phyloP scores from a whole-genome alignment of 2,888 invertebrate genomes.

The Agriotes lineatus region DNA sequence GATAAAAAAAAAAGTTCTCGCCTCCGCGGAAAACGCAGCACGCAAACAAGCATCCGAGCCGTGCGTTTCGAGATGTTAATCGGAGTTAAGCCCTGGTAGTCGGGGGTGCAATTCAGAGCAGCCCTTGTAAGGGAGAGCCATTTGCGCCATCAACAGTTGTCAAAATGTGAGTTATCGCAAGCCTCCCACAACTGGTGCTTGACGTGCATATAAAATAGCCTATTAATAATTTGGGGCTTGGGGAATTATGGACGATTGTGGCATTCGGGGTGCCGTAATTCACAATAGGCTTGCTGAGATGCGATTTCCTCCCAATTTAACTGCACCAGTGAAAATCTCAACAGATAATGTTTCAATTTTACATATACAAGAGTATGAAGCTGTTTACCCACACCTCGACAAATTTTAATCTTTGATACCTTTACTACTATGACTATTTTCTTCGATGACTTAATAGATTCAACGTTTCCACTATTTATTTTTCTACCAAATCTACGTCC shows the following conservation, averaged over 20 bases:
- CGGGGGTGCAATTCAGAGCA: neutral
- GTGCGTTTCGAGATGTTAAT: neutral
- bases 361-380: too few species aligned
- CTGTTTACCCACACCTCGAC: too few species aligned
- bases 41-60: neutral
- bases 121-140: slow-evolving; percentile 8
- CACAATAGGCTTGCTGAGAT: neutral
- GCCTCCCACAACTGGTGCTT: neutral
- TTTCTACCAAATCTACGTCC: too few species aligned
- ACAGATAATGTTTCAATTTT: too few species aligned
- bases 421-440: too few species aligned
- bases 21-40: too few species aligned
- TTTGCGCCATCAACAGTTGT: slow-evolving; percentile 9
- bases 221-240: slow-evolving; percentile 12
- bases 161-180: slow-evolving; percentile 1
- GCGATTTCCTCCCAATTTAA: too few species aligned
- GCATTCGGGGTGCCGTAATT: neutral
- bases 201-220: slow-evolving; percentile 17
- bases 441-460: too few species aligned
- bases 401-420: too few species aligned
- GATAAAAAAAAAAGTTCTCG: too few species aligned
- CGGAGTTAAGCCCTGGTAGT: neutral
- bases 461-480: too few species aligned
- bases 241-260: neutral
- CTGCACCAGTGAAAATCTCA: too few species aligned